These are phyloP conservation scores for Hemiprocne comata DNA, from an alignment of 2,113 vertebrate genomes.

Conservation along the genomic window DNA sequence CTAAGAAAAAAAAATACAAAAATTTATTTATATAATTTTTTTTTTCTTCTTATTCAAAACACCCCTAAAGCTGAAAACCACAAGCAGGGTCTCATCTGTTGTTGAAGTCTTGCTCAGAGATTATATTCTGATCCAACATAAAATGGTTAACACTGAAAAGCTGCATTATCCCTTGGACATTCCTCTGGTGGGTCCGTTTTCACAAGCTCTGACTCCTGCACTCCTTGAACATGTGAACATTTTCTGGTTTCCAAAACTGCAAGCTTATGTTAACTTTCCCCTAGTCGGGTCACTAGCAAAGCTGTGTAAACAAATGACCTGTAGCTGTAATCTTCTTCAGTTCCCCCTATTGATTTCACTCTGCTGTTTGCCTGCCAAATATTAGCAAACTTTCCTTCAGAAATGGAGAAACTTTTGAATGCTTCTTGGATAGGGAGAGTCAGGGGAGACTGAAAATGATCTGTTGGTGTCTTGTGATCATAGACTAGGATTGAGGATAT, in stretches of 20 bases:
- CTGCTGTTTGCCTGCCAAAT: slow-evolving; percentile 20
- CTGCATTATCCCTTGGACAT: not conserved
- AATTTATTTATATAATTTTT: too few species aligned
- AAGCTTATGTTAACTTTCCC: slow-evolving; percentile 35
- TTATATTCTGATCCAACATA: not conserved
- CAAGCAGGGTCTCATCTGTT: not conserved
- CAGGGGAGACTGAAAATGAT: not conserved
- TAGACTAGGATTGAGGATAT: not conserved
- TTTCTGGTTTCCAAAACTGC: slow-evolving; percentile 40
- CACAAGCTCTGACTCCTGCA: not conserved
- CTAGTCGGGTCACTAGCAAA: slow-evolving; percentile 20
- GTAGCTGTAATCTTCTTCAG: slow-evolving; percentile 39
- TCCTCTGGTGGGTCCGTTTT: not conserved
- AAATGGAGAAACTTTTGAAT: not conserved
- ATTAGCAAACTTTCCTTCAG: not conserved
- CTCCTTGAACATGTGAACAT: not conserved
- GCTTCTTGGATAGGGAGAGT: not conserved
- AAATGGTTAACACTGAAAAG: not conserved
- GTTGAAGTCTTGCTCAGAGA: not conserved
- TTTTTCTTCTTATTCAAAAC: not conserved
- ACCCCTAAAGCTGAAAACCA: not conserved
- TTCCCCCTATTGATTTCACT: slow-evolving; percentile 46
- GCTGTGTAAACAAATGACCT: slow-evolving; percentile 66
- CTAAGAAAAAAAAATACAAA: not conserved
- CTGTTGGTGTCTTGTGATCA: not conserved